Conservation (phyloP, 2,113 vertebrate genomes). For the Struthidea cinerea region DNA sequence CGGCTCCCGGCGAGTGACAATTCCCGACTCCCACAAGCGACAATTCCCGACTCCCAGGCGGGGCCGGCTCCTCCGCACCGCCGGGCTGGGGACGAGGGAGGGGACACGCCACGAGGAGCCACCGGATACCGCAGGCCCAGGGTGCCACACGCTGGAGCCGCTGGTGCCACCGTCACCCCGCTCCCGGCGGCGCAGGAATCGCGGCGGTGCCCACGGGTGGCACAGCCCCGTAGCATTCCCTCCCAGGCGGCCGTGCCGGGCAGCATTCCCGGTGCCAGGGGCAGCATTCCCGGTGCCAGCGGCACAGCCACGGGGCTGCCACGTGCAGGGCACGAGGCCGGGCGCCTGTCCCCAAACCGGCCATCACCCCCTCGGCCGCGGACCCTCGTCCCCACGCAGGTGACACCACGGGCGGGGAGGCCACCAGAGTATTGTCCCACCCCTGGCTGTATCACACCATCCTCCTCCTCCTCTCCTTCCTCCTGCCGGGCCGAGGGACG, state of each 20-base stretch:
- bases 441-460: rapidly evolving
- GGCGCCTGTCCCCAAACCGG: rapidly evolving
- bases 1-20: not conserved
- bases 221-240: not conserved
- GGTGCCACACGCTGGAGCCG: not conserved
- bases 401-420: not conserved
- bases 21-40: not conserved
- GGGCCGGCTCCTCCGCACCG: not conserved
- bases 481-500: not conserved
- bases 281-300: not conserved
- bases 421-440: not conserved
- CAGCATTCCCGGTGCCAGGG: not conserved
- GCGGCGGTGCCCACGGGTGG: not conserved
- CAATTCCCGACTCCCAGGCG: not conserved
- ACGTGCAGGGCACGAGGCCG: not conserved
- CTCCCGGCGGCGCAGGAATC: not conserved
- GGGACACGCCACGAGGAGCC: not conserved
- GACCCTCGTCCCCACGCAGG: rapidly evolving
- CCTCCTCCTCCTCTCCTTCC: not conserved
- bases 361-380: not conserved
- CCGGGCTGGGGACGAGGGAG: not conserved
- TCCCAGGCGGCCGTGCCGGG: not conserved
- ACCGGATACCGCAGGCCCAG: not conserved
- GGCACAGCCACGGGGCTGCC: not conserved
- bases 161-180: not conserved